Evolutionary conservation across 1,140 invertebrate species (phyloP), one percentile per base, ranked within the genome.

Genomic region (Drosophila watanabei): DNA sequence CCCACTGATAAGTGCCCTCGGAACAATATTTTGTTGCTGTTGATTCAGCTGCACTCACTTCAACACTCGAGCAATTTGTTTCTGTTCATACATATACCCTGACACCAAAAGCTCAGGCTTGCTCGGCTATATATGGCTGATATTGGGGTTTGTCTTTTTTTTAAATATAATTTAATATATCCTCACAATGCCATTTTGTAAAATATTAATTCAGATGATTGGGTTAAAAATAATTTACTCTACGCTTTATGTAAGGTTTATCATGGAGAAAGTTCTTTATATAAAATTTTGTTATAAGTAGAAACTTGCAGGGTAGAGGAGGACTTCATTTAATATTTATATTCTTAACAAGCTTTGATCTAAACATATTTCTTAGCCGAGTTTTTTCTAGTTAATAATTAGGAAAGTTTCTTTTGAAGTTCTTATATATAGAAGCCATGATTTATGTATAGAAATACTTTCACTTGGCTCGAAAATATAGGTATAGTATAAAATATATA

Each of bases 11-110:
- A 88, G 81, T 81, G 78, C 64, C 64, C 64, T 39, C 68, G 18
- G 68, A 73, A 73, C 68, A 75, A 66, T 85, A 89, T 79, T 88
- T 88, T 80, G 76, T 71, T 87, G 72, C 76, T 83, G 83, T 88
- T 87, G 83, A 75, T 82, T 83, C 84, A 83, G 68, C 80, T 87
- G 84, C 80, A 82, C 70, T 79, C 66, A 71, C 70, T 87, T 77
- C 77, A 89, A 68, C 85, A 89, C 85, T 89, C 65, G 46, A 68
- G 85, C 85, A 88, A 88, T 88, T 88, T 88, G 86, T 89, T 89
- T 63, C 69, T 69, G 75, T 60, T 32, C 28, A 52, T 18, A 56
- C 18, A 33, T 11, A 78, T 78, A 70, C 75, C 75, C 75, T 49
- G 43, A 8, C 39, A 39, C 20, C 16, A 13, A 18, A 45, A 54